Percentiles rank a stretch among this genome's conserved stretches.
Conservation (phyloP, 2,888 invertebrate genomes). For the Sphaeridia pumilis region DNA sequence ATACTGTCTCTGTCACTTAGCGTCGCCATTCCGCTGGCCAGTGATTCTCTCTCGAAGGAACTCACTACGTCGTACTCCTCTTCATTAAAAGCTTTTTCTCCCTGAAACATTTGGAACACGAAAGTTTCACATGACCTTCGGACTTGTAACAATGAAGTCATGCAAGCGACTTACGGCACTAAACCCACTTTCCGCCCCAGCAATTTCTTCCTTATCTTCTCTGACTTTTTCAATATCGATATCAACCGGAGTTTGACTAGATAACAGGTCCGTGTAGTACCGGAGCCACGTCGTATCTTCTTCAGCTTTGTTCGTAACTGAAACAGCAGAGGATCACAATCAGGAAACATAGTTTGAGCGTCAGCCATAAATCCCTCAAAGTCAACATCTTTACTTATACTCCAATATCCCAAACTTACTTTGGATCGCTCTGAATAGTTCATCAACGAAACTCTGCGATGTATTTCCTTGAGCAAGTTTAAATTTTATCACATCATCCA, state of each 20-base stretch:
- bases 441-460: conserved; percentile 60
- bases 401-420: conserved; percentile 45
- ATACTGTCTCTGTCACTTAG: conserved; percentile 28
- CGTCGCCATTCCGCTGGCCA: conserved; percentile 30
- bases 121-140: too few relatives aligned
- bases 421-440: conserved; percentile 61
- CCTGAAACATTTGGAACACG: too few relatives aligned
- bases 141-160: conserved; percentile 22
- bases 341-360: neutral
- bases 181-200: too few relatives aligned
- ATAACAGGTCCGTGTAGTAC: conserved; percentile 25
- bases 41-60: conserved; percentile 20
- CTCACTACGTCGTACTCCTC: conserved; percentile 23
- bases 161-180: neutral
- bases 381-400: too few relatives aligned
- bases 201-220: too few relatives aligned
- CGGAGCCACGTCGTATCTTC: conserved; percentile 24
- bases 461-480: conserved; percentile 49
- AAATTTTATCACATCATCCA: conserved; percentile 43
- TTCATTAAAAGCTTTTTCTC: conserved; percentile 24
- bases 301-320: conserved; percentile 15
- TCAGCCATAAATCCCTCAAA: neutral
- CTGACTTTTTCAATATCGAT: too few relatives aligned
- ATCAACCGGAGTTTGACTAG: neutral
- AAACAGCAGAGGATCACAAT: neutral